Conservation (phyloP, 2,113 vertebrate species). For the Stercorarius parasiticus region DNA sequence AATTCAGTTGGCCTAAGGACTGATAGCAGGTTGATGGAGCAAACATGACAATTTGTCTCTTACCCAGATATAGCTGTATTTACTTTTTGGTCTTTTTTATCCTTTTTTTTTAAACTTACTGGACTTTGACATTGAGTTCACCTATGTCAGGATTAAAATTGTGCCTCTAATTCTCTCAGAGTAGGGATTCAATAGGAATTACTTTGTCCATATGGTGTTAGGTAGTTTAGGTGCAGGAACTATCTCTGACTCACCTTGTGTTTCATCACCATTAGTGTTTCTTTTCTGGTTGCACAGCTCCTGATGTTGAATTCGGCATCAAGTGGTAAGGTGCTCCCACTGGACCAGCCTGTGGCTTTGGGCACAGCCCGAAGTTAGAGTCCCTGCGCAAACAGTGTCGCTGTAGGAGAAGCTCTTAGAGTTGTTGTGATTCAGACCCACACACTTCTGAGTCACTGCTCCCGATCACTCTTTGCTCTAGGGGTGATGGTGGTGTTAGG, state of each 20-base stretch:
- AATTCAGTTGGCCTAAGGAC: not conserved
- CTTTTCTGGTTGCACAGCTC: not conserved
- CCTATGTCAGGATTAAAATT: not conserved
- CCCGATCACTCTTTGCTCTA: not conserved
- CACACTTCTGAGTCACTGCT: slow-evolving; percentile 20
- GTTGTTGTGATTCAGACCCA: not conserved
- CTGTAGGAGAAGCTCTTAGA: not conserved
- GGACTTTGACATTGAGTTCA: not conserved
- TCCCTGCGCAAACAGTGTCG: not conserved
- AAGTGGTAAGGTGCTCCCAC: not conserved
- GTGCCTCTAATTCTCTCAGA: not conserved
- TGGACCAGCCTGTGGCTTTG: not conserved
- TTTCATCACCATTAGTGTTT: not conserved
- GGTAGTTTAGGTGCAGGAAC: not conserved
- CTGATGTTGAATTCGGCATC: not conserved
- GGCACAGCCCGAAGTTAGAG: not conserved
- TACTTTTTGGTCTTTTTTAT: not conserved
- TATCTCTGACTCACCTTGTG: not conserved
- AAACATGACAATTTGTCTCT: not conserved
- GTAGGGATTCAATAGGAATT: not conserved
- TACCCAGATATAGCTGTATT: not conserved
- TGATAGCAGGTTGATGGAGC: not conserved
- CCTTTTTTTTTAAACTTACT: not conserved
- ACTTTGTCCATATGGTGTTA: not conserved
- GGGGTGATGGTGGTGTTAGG: not conserved